Conservation (phyloP, 1,140 invertebrate genomes). For the Anastatus disparis region DNA sequence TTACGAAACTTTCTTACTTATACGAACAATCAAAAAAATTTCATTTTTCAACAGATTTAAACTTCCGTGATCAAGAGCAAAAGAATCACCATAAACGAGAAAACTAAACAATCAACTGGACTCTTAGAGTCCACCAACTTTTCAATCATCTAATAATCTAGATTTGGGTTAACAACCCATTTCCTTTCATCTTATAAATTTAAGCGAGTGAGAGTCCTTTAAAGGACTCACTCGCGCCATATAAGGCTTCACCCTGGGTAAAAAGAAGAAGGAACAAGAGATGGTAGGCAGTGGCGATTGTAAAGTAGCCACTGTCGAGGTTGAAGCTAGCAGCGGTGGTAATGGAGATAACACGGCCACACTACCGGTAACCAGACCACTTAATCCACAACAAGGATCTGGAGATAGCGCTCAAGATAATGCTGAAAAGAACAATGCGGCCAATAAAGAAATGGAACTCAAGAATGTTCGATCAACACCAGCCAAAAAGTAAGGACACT, state of each 20-base stretch:
- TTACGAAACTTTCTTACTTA: too few species aligned
- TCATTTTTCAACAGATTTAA: too few species aligned
- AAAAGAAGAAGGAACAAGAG: conserved; percentile 44
- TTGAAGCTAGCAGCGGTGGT: conserved; percentile 73
- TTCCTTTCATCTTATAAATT: too few species aligned
- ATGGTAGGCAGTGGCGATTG: conserved; percentile 78
- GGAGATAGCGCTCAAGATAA: conserved; percentile 71
- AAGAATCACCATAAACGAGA: too few species aligned
- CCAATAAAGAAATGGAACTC: conserved; percentile 87
- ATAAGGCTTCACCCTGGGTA: background rate
- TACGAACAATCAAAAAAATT: too few species aligned
- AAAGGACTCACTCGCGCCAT: background rate
- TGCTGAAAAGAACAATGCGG: conserved; percentile 81
- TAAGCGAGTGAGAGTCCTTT: too few species aligned
- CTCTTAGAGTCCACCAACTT: too few species aligned
- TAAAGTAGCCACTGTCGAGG: conserved; percentile 86
- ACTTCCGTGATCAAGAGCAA: too few species aligned
- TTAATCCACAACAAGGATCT: conserved; percentile 68
- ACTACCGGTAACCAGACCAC: conserved; percentile 77
- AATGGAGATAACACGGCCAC: conserved; percentile 90
- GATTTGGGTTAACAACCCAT: too few species aligned
- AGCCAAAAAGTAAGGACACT: conserved; percentile 78
- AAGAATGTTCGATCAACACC: conserved; percentile 84
- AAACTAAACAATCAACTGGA: too few species aligned
- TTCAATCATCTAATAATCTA: too few species aligned